Evolutionary conservation across 30 jellyfish, hydroid and myxozoan genomes (phyloP).

Genomic region (Pseudorhiza aurosa): DNA sequence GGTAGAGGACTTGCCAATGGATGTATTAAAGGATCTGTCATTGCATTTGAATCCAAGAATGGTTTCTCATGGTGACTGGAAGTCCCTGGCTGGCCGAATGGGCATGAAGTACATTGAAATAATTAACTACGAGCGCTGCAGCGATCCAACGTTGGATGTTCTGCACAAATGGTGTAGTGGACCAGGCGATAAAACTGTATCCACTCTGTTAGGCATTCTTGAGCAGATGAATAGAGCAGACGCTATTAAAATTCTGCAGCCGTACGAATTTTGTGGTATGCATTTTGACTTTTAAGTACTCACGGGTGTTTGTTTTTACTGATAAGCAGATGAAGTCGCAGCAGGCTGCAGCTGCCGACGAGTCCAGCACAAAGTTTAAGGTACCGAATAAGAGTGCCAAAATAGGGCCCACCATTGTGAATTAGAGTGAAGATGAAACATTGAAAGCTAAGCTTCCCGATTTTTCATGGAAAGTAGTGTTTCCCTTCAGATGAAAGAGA

Average conservation of each 20-base stretch:
- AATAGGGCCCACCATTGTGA: too few species aligned
- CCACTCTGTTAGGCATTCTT: background rate
- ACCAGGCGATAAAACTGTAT: slow-evolving; percentile 19
- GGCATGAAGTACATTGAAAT: slow-evolving; percentile 23
- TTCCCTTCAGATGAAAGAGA: too few species aligned
- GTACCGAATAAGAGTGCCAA: too few species aligned
- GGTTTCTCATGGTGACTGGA: slow-evolving; percentile 62
- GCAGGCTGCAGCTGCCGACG: too few species aligned
- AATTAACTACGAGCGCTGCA: slow-evolving; percentile 23
- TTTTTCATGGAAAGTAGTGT: too few species aligned
- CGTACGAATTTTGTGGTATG: slow-evolving; percentile 49
- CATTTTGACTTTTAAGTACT: background rate
- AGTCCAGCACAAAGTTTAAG: too few species aligned
- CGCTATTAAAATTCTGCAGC: slow-evolving; percentile 22
- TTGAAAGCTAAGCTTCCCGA: too few species aligned
- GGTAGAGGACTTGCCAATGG: slow-evolving; percentile 57
- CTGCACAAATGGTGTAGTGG: slow-evolving; percentile 74
- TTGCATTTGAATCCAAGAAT: slow-evolving; percentile 55
- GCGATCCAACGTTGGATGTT: slow-evolving; percentile 69
- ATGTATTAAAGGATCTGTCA: slow-evolving; percentile 35
- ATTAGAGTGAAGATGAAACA: too few species aligned
- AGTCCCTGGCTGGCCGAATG: slow-evolving; percentile 69
- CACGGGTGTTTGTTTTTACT: too few species aligned
- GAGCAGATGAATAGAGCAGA: slow-evolving; percentile 24
- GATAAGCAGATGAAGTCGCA: too few species aligned